Evolutionary conservation across 2,113 vertebrate genomes (phyloP).

Genomic region (Astur gentilis): DNA sequence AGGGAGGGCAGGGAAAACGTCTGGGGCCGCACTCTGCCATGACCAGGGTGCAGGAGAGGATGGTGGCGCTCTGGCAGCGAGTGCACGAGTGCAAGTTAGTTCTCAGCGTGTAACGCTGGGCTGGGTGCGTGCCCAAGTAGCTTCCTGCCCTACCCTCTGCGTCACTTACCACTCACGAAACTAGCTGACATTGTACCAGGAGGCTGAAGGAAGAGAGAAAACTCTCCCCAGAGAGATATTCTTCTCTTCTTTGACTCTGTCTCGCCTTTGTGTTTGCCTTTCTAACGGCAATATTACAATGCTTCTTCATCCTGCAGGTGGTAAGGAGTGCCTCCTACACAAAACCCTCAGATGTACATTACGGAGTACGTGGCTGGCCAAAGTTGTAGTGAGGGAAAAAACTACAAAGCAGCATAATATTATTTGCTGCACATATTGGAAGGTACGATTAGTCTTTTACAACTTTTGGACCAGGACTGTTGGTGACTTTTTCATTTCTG

Average conservation of each 20-base stretch:
- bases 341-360: background rate
- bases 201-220: background rate
- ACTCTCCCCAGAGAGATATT: background rate
- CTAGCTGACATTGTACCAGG: background rate
- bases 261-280: background rate
- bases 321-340: background rate
- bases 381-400: background rate
- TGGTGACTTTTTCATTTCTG: background rate
- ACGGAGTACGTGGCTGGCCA: no score
- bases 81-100: rapidly evolving
- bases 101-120: rapidly evolving
- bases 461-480: background rate
- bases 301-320: background rate
- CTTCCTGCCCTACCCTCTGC: background rate
- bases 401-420: background rate
- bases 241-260: background rate
- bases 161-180: background rate
- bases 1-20: background rate
- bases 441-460: background rate
- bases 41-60: background rate
- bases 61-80: background rate
- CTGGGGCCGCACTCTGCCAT: background rate
- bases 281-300: background rate
- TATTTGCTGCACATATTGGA: background rate
- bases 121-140: rapidly evolving